phyloP scores from a whole-genome alignment of 2,113 vertebrate genomes.

The Accipiter virgatus region DNA sequence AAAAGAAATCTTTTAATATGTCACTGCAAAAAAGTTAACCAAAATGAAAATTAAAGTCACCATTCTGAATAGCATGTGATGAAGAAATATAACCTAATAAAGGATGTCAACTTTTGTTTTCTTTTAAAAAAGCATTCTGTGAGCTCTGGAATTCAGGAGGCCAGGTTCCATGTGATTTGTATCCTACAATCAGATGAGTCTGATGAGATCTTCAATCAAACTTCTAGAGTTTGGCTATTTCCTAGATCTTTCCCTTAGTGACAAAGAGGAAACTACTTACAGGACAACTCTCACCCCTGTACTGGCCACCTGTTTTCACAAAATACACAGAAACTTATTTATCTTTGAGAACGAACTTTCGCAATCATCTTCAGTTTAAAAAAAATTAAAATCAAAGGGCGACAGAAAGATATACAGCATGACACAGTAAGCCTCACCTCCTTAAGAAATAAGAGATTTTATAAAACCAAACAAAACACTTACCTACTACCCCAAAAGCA shows the following conservation, averaged over 20 bases:
- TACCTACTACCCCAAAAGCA: slow-evolving; percentile 93
- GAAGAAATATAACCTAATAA: background rate
- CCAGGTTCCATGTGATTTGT: background rate
- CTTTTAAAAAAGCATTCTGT: background rate
- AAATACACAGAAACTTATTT: background rate
- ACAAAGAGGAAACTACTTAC: background rate
- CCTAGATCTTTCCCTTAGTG: background rate
- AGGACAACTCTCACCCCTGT: background rate
- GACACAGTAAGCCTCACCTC: slow-evolving; percentile 45
- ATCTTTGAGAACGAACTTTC: background rate
- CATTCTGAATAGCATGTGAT: background rate
- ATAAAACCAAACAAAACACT: slow-evolving; percentile 7
- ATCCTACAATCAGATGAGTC: background rate
- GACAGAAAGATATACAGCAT: background rate
- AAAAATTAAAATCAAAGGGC: background rate
- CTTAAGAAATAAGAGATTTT: background rate
- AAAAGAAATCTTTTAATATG: background rate
- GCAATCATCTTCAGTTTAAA: background rate
- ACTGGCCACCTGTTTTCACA: background rate
- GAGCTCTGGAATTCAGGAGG: background rate
- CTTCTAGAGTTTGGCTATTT: background rate
- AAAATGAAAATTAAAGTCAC: background rate
- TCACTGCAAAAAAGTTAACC: background rate
- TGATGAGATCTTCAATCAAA: background rate
- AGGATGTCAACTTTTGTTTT: background rate